A percentile compares a stretch with the other conserved stretches of the same genome.
Conservation (phyloP, 2,113 vertebrate species). For the Plectropomus leopardus region DNA sequence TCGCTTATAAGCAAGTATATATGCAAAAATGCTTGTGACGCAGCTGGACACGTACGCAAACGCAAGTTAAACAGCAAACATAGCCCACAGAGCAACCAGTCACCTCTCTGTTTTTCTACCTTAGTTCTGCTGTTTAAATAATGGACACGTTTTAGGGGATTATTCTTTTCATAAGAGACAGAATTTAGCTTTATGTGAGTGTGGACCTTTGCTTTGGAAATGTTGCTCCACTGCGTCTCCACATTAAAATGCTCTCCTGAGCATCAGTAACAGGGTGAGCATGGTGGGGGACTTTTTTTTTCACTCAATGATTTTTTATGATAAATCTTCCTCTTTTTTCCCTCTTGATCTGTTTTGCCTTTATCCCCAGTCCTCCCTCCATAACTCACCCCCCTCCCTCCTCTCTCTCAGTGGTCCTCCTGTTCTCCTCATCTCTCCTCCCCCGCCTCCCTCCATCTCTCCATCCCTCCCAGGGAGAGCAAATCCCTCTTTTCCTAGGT, state of each 20-base stretch:
- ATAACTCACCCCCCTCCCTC: conserved; percentile 35
- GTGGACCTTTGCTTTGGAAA: conserved; percentile 34
- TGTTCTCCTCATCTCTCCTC: conserved; percentile 71
- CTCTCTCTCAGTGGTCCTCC: conserved; percentile 68
- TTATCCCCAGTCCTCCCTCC: conserved; percentile 49
- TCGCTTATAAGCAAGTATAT: too few species aligned
- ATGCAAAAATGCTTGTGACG: too few species aligned
- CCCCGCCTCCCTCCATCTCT: conserved; percentile 66
- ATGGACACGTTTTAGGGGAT: background rate
- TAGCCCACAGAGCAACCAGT: too few species aligned
- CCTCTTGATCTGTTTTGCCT: conserved; percentile 75
- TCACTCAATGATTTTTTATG: conserved; percentile 58
- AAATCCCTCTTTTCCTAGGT: conserved; percentile 85
- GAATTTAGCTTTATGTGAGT: background rate
- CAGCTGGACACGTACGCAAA: too few species aligned
- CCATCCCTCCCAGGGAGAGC: conserved; percentile 79
- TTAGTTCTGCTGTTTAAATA: background rate
- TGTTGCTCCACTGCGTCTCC: conserved; percentile 16
- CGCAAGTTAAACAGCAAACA: too few species aligned
- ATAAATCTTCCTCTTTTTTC: conserved; percentile 64
- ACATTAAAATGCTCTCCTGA: conserved; percentile 53
- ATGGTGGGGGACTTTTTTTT: background rate
- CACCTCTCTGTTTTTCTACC: too few species aligned
- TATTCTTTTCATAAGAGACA: background rate
- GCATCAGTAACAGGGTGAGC: conserved; percentile 46